Base-by-base conservation (phyloP, 1,140 invertebrate genomes). In the Drosophila eugracilis region DNA sequence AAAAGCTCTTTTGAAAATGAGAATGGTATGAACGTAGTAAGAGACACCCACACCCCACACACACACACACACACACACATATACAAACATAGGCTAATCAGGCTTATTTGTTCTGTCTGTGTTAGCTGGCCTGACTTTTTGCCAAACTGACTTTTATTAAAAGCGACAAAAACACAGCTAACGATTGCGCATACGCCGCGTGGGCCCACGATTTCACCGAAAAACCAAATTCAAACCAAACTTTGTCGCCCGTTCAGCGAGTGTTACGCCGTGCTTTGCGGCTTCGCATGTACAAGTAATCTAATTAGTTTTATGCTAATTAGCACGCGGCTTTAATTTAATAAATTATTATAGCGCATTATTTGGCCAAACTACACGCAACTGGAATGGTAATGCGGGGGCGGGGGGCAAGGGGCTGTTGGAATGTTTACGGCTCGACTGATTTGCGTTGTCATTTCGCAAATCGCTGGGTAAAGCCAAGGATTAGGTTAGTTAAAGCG, bases 251-350 rank as follows among this genome's bases (percentile, higher is more conserved):
- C 49, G 34, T 30, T 62, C 30, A 45, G 58, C 30, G 22, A 39
- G 39, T 60, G 58, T 45, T 81, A 60, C 37, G 44, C 41, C 78
- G 78, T 80, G 57, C 76, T 85, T 77, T 86, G 77, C 47, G 76
- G 77, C 73, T 73, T 66, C 77, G 78, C 67, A 75, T 86, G 78
- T 86, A 88, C 83, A 86, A 86, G 84, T 86, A 86, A 89, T 88
- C 84, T 86, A 86, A 86, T 86, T 88, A 86, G 83, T 86, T 86
- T 88, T 86, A 86, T 86, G 83, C 83, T 86, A 86, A 86, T 86
- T 88, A 83, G 83, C 69, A 72, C 70, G 78, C 70, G 84, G 78
- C 65, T 78, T 88, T 88, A 88, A 88, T 86, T 86, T 88, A 86
- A 86, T 86, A 88, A 83, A 83, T 89, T 86, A 88, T 86, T 86